Evolutionary conservation across 2,888 invertebrate genomes (phyloP), one percentile per base, ranked within the genome.

Genomic region (Frankliniella intonsa): DNA sequence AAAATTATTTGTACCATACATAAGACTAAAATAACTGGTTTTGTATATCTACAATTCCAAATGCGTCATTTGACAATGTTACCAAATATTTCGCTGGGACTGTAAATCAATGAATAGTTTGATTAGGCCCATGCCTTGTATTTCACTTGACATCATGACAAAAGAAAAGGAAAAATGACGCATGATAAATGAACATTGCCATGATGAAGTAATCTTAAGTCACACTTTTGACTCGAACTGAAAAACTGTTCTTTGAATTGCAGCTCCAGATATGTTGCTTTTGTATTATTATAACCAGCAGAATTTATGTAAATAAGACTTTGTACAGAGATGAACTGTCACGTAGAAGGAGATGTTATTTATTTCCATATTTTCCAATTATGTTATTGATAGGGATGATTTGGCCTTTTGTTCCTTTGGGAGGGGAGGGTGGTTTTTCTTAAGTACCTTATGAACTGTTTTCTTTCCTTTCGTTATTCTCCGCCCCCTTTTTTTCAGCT

Each of bases 31-130:
- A 5, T 38, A 38, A 38, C 5, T 38, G 38, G 69, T 76, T 25
- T 76, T 76, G 22, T 76, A n/a, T 25, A 12, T 25, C 22, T 76
- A 76, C 62, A 62, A 7, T 17, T 7, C 17, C 62, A 76, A 22
- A 69, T 69, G 69, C 12, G 22, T 76, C 69, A 76, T 76, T 76
- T 76, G 22, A 76, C 12, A 25, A 76, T 76, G 69, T 76, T 76
- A 76, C 69, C 69, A 76, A 76, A 76, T 76, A 76, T 76, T 76
- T n/a, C 22, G 22, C 25, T 25, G 69, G 69, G n/a, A 25, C 69
- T 76, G 69, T 76, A 76, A 76, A 22, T 76, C 69, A 76, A 22
- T 12, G 25, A 22, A 76, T 25, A 76, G 22, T 76, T 38, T 38
- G 38, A 38, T 38, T 38, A 2, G 38, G 38, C 38, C 38, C 5